Base-by-base conservation (phyloP, 2,888 invertebrate genomes). In the Drosophila birchii region DNA sequence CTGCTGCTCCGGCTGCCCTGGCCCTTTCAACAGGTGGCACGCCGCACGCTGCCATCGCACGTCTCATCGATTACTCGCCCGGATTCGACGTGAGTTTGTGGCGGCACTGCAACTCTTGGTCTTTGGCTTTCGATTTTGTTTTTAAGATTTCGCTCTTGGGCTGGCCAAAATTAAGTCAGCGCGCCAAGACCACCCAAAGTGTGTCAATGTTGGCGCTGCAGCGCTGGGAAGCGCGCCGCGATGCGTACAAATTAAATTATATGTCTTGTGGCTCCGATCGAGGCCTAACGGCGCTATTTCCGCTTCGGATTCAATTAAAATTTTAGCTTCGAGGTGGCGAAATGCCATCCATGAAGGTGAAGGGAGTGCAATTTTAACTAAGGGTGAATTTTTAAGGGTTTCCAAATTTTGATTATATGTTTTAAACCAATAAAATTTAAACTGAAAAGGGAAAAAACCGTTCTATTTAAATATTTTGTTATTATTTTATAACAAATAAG, bases 171-270 rank as follows among this genome's bases (percentile, higher is more conserved):
- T 73, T 38, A 66, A 77, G 63, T 62, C 81, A 72, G 75, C 75
- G 34, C 67, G 79, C 81, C 88, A 79, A 88, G 90, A 86, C 90
- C 90, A 88, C 86, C 88, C 86, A 86, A 88, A 78, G 66, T 88
- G 84, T 89, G 90, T 88, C 90, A 86, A 80, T 86, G 89, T 78
- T 87, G 84, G 71, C 79, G 54, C 74, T 55, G 67, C 49, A 32
- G 59, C 55, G 63, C 61, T 71, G 67, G 57, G 67, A 47, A 70
- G 45, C 39, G 67, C 67, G 57, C 57, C 39, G 5, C 57, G 36
- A 41, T 57, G 71, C 67, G 67, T 68, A 68, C 41, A 71, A 68
- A 68, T 68, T 68, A 72, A 70, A 70, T 72, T 71, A 72, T 58
- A 69, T 41, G 57, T 55, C 39, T 71, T 68, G 58, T 57, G 67